A percentile compares a stretch with the other conserved stretches of the same genome.
Evolutionary conservation across 2,113 vertebrate species (phyloP).

Genomic region (Phyllostomus discolor): DNA sequence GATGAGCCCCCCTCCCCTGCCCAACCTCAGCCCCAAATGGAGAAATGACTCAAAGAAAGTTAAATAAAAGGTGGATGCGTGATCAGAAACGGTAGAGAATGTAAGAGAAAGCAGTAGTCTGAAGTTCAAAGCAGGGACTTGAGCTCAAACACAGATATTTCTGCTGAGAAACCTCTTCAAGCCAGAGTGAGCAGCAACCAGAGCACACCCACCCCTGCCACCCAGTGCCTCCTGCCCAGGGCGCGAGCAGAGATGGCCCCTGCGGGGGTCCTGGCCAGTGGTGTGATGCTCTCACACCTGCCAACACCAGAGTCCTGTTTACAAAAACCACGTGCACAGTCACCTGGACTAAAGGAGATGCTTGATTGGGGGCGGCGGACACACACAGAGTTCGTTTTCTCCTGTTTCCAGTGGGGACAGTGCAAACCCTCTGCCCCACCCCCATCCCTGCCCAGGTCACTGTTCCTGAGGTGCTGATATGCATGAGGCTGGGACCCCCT

Average conservation of each 20-base stretch:
- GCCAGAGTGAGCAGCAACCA: not conserved
- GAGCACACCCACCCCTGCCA: not conserved
- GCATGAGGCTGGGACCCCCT: not conserved
- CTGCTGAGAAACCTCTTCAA: not conserved
- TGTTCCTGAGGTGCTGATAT: not conserved
- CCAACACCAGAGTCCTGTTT: conserved; percentile 31
- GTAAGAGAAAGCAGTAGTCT: conserved; percentile 46
- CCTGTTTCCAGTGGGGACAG: not conserved
- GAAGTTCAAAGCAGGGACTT: conserved; percentile 56
- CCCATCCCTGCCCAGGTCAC: not conserved
- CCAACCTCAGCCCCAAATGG: conserved; percentile 21
- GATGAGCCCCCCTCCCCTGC: conserved; percentile 47
- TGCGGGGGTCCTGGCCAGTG: not conserved
- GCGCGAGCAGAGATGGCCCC: not conserved
- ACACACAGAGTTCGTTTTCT: not conserved
- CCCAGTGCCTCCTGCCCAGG: rapidly evolving
- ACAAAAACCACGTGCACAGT: conserved; percentile 40
- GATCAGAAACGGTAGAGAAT: conserved; percentile 65
- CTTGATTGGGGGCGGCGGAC: not conserved
- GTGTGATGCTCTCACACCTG: conserved; percentile 57
- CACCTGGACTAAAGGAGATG: conserved; percentile 9
- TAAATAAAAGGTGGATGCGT: conserved; percentile 62
- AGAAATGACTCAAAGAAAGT: conserved; percentile 62
- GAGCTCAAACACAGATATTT: conserved; percentile 6
- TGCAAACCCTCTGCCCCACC: not conserved